A percentile compares a stretch with the other conserved stretches of the same genome.
Evolutionary conservation across 2,113 vertebrate genomes (phyloP).

Genomic region (Daphoenositta chrysoptera): DNA sequence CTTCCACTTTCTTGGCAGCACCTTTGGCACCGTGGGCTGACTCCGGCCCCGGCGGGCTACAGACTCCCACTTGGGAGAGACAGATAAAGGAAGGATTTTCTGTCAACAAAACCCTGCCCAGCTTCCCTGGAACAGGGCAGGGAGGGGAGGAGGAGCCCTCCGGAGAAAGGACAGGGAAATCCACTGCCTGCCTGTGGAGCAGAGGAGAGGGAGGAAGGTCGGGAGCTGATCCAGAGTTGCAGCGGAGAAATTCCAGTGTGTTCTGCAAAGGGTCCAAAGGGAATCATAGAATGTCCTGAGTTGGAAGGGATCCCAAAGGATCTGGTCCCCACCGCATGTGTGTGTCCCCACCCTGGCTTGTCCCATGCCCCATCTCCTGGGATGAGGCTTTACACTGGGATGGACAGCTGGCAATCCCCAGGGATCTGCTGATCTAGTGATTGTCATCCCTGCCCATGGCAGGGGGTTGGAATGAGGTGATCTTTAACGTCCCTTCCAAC

Average conservation of each 20-base stretch:
- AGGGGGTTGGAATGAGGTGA: background rate
- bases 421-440: background rate
- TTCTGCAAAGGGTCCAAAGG: background rate
- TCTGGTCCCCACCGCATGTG: background rate
- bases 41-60: background rate
- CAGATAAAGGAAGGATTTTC: conserved; percentile 54
- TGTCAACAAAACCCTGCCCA: conserved; percentile 51
- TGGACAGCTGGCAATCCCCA: background rate
- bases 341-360: background rate
- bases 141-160: background rate
- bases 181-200: accelerated
- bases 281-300: no score
- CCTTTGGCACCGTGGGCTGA: conserved; percentile 14
- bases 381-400: background rate
- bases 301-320: background rate
- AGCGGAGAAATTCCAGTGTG: background rate
- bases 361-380: accelerated
- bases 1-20: conserved; percentile 57
- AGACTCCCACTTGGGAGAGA: conserved; percentile 42
- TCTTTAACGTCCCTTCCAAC: background rate
- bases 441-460: background rate
- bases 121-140: background rate
- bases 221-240: background rate
- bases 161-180: background rate
- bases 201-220: background rate